phyloP scores from a whole-genome alignment of 2,888 invertebrate genomes.

The Matsumyia berberina region DNA sequence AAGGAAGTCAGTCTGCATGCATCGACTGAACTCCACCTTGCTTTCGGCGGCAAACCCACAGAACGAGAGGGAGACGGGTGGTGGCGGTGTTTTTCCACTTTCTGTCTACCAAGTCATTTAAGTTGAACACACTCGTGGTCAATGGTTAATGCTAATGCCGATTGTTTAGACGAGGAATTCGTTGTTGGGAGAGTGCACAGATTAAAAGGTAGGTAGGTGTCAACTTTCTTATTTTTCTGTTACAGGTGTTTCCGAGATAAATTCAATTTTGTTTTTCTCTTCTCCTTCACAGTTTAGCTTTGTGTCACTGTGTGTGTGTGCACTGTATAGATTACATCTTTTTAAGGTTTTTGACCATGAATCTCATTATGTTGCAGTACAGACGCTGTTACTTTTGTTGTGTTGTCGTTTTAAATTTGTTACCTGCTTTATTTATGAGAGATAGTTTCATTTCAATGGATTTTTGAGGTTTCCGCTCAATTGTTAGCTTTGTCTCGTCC shows the following conservation, averaged over 20 bases:
- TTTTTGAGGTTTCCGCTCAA: constrained; percentile 39
- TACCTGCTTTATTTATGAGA: constrained; percentile 29
- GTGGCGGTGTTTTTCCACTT: constrained; percentile 60
- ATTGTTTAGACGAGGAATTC: constrained; percentile 62
- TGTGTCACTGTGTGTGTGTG: not conserved
- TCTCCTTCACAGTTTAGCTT: not conserved
- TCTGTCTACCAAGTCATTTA: constrained; percentile 62
- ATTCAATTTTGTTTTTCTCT: constrained; percentile 15
- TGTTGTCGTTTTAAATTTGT: constrained; percentile 48
- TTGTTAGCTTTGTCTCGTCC: no score
- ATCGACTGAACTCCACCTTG: constrained; percentile 67
- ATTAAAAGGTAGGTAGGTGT: constrained; percentile 70
- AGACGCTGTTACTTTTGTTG: not conserved
- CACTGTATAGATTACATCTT: constrained; percentile 28
- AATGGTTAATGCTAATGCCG: constrained; percentile 71
- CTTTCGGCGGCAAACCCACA: constrained; percentile 15
- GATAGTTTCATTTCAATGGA: constrained; percentile 31
- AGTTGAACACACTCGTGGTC: constrained; percentile 57
- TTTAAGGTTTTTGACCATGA: constrained; percentile 61
- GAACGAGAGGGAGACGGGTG: not conserved
- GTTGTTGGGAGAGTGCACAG: constrained; percentile 59
- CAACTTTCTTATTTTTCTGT: constrained; percentile 71
- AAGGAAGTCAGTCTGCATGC: constrained; percentile 48
- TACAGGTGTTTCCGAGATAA: constrained; percentile 63
- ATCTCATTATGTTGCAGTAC: constrained; percentile 43